Evolutionary conservation across 2,113 vertebrate species (phyloP), one percentile per base, ranked within the genome.

Genomic region (Ivindomyrus marchei): DNA sequence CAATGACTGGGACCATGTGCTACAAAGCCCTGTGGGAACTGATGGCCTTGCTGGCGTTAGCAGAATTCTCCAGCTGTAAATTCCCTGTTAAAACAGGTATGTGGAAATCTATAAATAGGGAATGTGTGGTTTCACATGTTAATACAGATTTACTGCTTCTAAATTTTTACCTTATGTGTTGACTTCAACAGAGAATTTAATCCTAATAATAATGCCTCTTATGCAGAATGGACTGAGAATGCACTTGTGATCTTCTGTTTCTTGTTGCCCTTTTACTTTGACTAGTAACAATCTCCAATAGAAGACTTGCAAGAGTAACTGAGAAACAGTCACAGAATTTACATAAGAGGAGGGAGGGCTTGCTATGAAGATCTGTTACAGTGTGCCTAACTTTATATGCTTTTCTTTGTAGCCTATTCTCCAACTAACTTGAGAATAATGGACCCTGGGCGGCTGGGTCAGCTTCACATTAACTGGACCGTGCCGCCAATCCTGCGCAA

Each of bases 401-500:
- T 88, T 91, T 88, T n/a, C 46, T 91, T n/a, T 92, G 52, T 74
- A 98, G 97, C 97, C 91, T 94, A 95, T 89, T 96, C 97, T 49
- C 98, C 98, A 6, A 93, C 88, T 42, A 90, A 97, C 89, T 90
- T 99, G 27, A 89, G 45, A 70, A 95, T 99, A 84, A 87, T 90
- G 0, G 98, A 99, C 89, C 96, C 93, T 1, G 98, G 97, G 1
- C 95, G 95, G 80, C 93, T 99, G 85, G 98, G 98, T 24, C 85
- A 93, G 17, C 94, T 99, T 0, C 93, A 94, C 45, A 92, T 99
- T 1, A 91, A 94, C 46, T 99, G 98, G 98, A 93, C 94, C 15
- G 93, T 92, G 8, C 97, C 97, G 0, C 2, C 91, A 39, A 91
- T 90, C 0, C 8, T 93, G 15, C 90, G 92, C 24, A 90, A 92